phyloP scores from a whole-genome alignment of 2,888 invertebrate species.

The Hartigia nigra region DNA sequence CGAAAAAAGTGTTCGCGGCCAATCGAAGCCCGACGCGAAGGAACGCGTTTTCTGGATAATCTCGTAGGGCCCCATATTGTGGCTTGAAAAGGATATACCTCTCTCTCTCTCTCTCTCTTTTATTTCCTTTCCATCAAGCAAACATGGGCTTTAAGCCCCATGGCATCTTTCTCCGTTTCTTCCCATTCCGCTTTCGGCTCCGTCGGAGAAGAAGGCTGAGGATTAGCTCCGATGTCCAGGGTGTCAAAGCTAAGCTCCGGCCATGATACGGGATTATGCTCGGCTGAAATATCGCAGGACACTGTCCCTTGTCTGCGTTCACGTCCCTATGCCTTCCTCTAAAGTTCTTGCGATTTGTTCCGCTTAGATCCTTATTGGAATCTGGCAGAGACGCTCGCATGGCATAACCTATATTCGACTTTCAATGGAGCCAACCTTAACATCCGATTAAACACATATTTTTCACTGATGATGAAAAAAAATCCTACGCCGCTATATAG shows the following conservation, averaged over 20 bases:
- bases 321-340: not conserved
- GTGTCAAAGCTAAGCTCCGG: conserved; percentile 56
- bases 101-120: not conserved
- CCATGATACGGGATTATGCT: conserved; percentile 60
- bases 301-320: not conserved
- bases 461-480: not conserved
- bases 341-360: not conserved
- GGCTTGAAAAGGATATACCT: not conserved
- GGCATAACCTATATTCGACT: not conserved
- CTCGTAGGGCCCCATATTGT: not conserved
- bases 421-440: not conserved
- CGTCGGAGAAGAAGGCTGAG: conserved; percentile 33
- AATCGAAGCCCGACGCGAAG: not conserved
- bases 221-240: conserved; percentile 52
- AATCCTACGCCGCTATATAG: not conserved
- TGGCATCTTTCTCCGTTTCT: conserved; percentile 14
- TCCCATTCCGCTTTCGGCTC: conserved; percentile 21
- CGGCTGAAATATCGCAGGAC: conserved; percentile 53
- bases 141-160: conserved; percentile 11
- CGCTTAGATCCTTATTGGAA: not conserved
- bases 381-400: not conserved
- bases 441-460: not conserved
- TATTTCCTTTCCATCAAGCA: not conserved
- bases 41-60: conserved; percentile 6
- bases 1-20: not conserved